phyloP scores from a whole-genome alignment of 64 coral and sea anemone species.

The Anthopleura sola region DNA sequence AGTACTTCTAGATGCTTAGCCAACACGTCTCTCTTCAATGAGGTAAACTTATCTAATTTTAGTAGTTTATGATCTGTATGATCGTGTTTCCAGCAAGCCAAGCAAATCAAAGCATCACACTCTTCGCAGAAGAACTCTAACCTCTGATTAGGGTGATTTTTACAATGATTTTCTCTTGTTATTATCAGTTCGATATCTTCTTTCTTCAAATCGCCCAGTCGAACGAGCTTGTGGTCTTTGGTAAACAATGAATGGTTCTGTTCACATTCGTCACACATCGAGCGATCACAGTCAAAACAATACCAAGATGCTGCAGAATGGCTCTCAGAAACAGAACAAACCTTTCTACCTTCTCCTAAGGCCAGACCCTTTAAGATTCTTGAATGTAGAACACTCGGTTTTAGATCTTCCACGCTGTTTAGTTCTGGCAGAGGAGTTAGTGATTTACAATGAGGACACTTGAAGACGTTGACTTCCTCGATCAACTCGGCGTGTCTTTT shows the following conservation, averaged over 20 bases:
- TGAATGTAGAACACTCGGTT: neutral
- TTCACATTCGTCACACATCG: neutral
- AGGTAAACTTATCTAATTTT: neutral
- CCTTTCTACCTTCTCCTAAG: neutral
- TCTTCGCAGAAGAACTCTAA: neutral
- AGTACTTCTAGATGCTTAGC: neutral
- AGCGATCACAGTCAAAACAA: neutral
- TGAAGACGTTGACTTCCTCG: neutral
- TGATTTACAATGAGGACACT: constrained; percentile 3
- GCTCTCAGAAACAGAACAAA: constrained; percentile 1
- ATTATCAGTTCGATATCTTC: neutral
- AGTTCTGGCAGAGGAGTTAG: neutral
- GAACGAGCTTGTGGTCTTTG: neutral
- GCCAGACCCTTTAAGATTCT: neutral
- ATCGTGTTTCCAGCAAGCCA: neutral
- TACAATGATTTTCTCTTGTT: neutral
- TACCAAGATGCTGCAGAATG: neutral
- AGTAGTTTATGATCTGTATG: neutral
- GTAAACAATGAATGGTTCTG: neutral
- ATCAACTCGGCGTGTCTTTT: neutral
- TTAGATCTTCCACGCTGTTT: neutral
- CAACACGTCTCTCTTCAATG: neutral
- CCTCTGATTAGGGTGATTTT: neutral
- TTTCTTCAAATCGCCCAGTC: neutral
- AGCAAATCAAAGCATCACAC: neutral